Conservation (phyloP, 2,888 invertebrate genomes). For the Ornithoptera alexandrae region DNA sequence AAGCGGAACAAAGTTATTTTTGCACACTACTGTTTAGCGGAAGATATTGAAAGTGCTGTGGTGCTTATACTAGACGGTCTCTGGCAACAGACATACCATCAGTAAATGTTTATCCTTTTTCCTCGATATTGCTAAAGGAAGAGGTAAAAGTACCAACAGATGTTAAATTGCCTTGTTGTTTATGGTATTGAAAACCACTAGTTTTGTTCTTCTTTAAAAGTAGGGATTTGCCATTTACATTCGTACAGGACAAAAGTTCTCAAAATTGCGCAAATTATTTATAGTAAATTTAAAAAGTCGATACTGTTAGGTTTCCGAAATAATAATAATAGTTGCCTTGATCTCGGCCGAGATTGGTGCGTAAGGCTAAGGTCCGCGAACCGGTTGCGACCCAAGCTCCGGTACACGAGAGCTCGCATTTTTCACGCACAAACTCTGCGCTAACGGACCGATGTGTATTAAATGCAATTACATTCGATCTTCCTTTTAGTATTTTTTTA, state of each 20-base stretch:
- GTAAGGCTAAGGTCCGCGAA: conserved; percentile 44
- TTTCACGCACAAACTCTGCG: conserved; percentile 43
- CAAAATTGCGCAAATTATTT: conserved; percentile 16
- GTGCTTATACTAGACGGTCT: too few species aligned
- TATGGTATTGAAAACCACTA: too few species aligned
- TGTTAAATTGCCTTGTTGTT: too few species aligned
- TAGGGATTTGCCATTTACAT: not conserved
- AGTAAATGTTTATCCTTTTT: too few species aligned
- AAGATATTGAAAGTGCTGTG: too few species aligned
- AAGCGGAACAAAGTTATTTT: too few species aligned
- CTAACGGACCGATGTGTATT: conserved; percentile 41
- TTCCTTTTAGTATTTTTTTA: not conserved
- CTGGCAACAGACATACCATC: too few species aligned
- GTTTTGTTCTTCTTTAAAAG: too few species aligned
- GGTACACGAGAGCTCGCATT: conserved; percentile 49
- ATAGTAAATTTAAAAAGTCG: conserved; percentile 29
- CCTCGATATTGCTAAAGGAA: too few species aligned
- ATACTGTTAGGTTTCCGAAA: conserved; percentile 31
- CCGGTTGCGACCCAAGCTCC: conserved; percentile 58
- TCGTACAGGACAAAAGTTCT: not conserved
- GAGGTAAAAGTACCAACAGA: too few species aligned
- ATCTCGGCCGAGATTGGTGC: conserved; percentile 41
- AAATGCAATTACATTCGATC: conserved; percentile 44
- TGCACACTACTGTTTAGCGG: too few species aligned
- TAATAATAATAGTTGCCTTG: conserved; percentile 45